Evolutionary conservation across 2,797 vertebrate species (phyloP).

Genomic region (Lemur catta): DNA sequence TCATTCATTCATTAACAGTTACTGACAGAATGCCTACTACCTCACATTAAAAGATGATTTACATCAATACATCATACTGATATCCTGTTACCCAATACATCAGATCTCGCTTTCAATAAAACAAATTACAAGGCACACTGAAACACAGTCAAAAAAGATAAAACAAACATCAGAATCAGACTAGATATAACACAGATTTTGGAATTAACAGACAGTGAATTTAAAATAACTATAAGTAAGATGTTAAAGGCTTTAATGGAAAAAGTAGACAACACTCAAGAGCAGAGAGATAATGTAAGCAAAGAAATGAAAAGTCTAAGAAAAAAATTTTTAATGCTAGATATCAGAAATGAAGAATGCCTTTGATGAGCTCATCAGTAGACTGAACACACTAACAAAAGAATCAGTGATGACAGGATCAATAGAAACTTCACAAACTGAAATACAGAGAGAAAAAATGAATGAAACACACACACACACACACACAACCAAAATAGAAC

Average conservation of each 20-base stretch:
- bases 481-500: neutral
- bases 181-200: neutral
- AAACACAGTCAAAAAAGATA: neutral
- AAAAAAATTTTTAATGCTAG: neutral
- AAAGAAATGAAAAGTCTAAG: neutral
- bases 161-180: neutral
- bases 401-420: neutral
- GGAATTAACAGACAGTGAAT: neutral
- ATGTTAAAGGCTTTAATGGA: neutral
- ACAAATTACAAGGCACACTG: neutral
- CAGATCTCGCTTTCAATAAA: neutral
- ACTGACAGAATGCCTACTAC: neutral
- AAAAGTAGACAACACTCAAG: neutral
- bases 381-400: neutral
- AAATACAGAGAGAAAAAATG: neutral
- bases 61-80: neutral
- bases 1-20: neutral
- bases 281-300: neutral
- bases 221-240: conserved; percentile 12
- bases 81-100: neutral
- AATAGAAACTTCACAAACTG: neutral
- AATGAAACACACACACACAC: neutral
- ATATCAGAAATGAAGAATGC: neutral
- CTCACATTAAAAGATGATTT: neutral
- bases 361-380: neutral